Conservation (phyloP, 2,113 vertebrate species). For the Amblyopsis rosae region DNA sequence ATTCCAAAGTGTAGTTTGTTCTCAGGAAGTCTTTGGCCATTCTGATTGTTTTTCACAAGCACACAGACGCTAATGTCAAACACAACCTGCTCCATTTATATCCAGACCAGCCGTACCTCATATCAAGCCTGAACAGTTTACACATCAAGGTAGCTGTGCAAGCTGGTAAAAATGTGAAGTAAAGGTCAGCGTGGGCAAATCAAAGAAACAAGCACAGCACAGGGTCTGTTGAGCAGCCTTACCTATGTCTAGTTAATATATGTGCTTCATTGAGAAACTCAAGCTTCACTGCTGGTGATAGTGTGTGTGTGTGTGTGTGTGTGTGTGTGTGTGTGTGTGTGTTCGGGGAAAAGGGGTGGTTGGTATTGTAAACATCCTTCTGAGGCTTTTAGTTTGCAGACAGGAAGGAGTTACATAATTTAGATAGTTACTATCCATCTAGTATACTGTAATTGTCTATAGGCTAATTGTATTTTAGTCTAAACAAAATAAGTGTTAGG, state of each 20-base stretch:
- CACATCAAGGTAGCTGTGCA: slow-evolving; percentile 22
- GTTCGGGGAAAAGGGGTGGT: no score
- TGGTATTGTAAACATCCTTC: background rate
- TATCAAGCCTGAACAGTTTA: slow-evolving; percentile 38
- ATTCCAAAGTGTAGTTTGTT: no score
- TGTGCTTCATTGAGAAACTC: slow-evolving; percentile 17
- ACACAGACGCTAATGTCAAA: background rate
- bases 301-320: background rate
- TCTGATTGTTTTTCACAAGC: background rate
- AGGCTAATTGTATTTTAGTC: background rate
- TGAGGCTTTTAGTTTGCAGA: background rate
- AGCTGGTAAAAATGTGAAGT: slow-evolving; percentile 2
- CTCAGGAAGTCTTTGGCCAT: no score
- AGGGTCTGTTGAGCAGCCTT: slow-evolving; percentile 40
- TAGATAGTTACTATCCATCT: background rate
- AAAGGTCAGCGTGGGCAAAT: slow-evolving; percentile 41
- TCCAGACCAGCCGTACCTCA: slow-evolving; percentile 26
- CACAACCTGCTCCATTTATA: slow-evolving; percentile 1
- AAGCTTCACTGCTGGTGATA: slow-evolving; percentile 26
- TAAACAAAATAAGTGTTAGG: no score
- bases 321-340: no score
- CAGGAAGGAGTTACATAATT: background rate
- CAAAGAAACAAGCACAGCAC: slow-evolving; percentile 23
- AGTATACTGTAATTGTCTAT: background rate
- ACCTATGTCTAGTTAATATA: slow-evolving; percentile 50